Evolutionary conservation across 1,140 invertebrate genomes (phyloP).

Genomic region (Drepana arcuata): DNA sequence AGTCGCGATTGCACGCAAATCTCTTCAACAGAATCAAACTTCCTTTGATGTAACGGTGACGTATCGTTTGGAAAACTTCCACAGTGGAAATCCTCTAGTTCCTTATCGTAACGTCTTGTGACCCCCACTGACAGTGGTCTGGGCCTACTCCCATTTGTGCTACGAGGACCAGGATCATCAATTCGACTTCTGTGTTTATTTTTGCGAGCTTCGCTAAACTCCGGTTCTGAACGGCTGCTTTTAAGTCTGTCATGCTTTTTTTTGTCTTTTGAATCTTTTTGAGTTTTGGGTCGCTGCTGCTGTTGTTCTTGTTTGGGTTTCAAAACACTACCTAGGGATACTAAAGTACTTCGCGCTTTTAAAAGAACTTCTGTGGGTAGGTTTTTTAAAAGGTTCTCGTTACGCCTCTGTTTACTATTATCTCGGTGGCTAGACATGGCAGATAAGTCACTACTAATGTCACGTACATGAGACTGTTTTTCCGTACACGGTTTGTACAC

Average conservation of each 20-base stretch:
- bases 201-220: constrained; percentile 43
- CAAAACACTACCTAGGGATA: constrained; percentile 44
- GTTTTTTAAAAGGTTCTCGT: constrained; percentile 38
- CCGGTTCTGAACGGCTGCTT: constrained; percentile 50
- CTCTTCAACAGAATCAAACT: constrained; percentile 50
- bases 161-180: constrained; percentile 27
- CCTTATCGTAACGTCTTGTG: constrained; percentile 41
- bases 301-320: constrained; percentile 45
- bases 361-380: constrained; percentile 50
- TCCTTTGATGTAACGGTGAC: constrained; percentile 24
- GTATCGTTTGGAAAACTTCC: constrained; percentile 34
- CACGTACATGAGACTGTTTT: too few relatives aligned
- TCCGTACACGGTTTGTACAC: too few relatives aligned
- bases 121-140: constrained; percentile 48
- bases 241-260: constrained; percentile 39
- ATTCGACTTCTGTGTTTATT: constrained; percentile 46
- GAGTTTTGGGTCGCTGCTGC: constrained; percentile 25
- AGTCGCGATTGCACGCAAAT: constrained; percentile 53
- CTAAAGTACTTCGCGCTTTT: constrained; percentile 51
- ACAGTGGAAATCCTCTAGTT: constrained; percentile 26
- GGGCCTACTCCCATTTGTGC: constrained; percentile 20
- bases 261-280: constrained; percentile 30
- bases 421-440: constrained; percentile 46
- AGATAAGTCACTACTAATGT: constrained; percentile 6
- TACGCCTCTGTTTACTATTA: constrained; percentile 41